phyloP scores from a whole-genome alignment of 2,888 invertebrate genomes.

The Spodoptera exigua region DNA sequence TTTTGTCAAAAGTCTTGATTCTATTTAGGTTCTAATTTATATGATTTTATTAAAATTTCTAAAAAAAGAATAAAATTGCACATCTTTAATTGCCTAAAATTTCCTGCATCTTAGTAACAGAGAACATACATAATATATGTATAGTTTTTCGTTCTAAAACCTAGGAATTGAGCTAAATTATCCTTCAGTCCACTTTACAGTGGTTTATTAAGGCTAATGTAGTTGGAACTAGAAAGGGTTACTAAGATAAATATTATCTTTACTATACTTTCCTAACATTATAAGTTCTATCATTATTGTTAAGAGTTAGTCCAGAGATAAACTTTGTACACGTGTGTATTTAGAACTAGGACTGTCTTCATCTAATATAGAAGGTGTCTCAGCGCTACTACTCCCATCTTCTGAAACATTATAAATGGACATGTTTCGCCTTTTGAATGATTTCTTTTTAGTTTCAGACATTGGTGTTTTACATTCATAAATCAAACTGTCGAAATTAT shows the following conservation, averaged over 20 bases:
- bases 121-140: background rate
- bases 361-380: conserved; percentile 60
- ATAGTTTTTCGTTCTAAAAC: conserved; percentile 1
- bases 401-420: conserved; percentile 80
- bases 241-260: too few relatives aligned
- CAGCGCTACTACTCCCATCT: conserved; percentile 69
- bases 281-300: background rate
- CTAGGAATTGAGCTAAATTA: conserved; percentile 28
- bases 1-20: too few relatives aligned
- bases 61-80: conserved; percentile 57
- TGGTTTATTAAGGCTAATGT: too few relatives aligned
- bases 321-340: conserved; percentile 56
- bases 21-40: too few relatives aligned
- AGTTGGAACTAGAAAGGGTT: too few relatives aligned
- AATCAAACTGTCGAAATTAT: conserved; percentile 60
- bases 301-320: conserved; percentile 24
- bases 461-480: conserved; percentile 73
- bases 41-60: background rate
- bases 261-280: too few relatives aligned
- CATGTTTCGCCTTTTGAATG: conserved; percentile 83
- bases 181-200: too few relatives aligned
- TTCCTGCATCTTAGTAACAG: too few relatives aligned
- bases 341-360: conserved; percentile 71
- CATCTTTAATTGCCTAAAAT: conserved; percentile 61
- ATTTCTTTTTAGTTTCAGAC: conserved; percentile 71